A percentile compares a stretch with the other conserved stretches of the same genome.
Evolutionary conservation across 2,113 vertebrate species (phyloP).

Genomic region (Odocoileus hemionus): DNA sequence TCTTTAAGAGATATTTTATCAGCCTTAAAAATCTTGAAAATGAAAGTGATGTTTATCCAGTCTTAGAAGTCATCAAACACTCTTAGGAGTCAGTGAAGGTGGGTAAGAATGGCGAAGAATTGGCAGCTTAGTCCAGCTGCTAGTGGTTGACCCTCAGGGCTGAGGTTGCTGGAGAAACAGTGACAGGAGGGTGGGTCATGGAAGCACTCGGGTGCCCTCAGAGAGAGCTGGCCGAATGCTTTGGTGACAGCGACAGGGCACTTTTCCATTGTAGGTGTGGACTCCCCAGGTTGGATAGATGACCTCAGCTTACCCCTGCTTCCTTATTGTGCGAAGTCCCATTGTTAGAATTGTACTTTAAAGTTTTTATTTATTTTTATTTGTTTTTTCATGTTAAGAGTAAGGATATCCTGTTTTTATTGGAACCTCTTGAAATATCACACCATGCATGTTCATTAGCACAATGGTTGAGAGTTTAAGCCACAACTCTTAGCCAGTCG

Average conservation of each 20-base stretch:
- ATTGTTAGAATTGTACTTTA: slow-evolving; percentile 33
- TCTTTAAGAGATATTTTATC: not conserved
- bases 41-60: not conserved
- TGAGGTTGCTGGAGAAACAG: not conserved
- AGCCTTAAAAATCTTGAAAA: not conserved
- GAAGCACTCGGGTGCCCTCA: not conserved
- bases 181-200: not conserved
- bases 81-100: not conserved
- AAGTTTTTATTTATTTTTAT: not conserved
- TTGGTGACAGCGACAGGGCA: not conserved
- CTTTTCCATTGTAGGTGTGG: not conserved
- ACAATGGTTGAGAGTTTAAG: not conserved
- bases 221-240: not conserved
- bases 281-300: not conserved
- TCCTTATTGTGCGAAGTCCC: not conserved
- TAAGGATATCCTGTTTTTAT: slow-evolving; percentile 46
- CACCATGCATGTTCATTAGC: not conserved
- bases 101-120: not conserved
- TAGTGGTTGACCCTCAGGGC: too few relatives aligned
- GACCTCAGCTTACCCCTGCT: not conserved
- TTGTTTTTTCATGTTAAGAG: slow-evolving; percentile 15
- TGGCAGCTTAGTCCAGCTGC: not conserved
- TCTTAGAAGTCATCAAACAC: not conserved
- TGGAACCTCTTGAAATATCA: slow-evolving; percentile 6
- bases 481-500: not conserved